phyloP scores from a whole-genome alignment of 1,140 invertebrate species.

The Penaeus chinensis region DNA sequence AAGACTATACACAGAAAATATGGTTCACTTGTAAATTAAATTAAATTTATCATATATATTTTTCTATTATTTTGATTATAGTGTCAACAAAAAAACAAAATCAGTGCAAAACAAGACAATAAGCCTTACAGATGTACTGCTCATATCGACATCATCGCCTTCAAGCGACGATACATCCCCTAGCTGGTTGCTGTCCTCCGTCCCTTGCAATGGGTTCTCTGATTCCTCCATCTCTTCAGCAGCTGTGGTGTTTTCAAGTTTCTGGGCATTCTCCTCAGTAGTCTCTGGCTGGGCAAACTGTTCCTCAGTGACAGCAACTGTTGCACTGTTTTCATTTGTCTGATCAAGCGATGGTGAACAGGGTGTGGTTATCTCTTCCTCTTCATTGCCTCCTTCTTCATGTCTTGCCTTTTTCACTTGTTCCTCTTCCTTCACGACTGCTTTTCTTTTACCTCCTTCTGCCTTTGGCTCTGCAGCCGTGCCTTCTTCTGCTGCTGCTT shows the following conservation, averaged over 20 bases:
- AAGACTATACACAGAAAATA: no score
- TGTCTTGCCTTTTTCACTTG: background rate
- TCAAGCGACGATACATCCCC: constrained; percentile 42
- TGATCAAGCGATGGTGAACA: background rate
- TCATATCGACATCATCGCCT: constrained; percentile 59
- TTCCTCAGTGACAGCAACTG: no score
- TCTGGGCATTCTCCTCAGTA: no score
- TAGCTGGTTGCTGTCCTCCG: constrained; percentile 15
- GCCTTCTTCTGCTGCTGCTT: background rate
- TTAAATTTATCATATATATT: no score
- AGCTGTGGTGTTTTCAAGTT: no score
- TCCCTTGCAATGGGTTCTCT: constrained; percentile 15
- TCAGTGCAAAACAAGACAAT: no score
- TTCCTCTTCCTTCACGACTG: constrained; percentile 25
- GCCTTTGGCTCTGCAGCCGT: background rate
- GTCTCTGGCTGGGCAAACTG: no score
- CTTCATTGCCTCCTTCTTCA: background rate
- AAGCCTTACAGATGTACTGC: constrained; percentile 18
- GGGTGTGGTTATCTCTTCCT: background rate
- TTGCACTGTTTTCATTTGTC: no score
- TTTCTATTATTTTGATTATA: no score
- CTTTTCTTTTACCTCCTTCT: background rate
- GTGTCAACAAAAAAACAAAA: no score
- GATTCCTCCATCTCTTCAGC: no score
- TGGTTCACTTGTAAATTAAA: no score